These are phyloP conservation scores for Dilophus febrilis DNA, from an alignment of 2,888 invertebrate genomes.

Conservation along the genomic window DNA sequence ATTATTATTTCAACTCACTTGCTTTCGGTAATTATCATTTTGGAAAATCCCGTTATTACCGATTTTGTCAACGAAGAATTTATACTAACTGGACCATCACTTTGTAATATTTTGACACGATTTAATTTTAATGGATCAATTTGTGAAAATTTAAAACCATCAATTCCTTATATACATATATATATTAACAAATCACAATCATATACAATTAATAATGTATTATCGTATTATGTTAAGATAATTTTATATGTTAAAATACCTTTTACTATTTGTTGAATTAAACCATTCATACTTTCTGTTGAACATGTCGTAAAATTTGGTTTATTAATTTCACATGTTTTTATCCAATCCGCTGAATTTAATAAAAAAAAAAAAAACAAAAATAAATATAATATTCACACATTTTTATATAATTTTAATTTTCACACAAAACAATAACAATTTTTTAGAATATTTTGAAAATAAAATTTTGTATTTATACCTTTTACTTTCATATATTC, in stretches of 20 bases:
- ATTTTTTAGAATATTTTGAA: too few species aligned
- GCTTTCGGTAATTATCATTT: slow-evolving; percentile 42
- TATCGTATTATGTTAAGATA: too few species aligned
- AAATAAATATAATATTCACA: too few species aligned
- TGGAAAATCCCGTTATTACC: slow-evolving; percentile 43
- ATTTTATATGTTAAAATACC: too few species aligned
- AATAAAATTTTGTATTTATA: too few species aligned
- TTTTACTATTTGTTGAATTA: slow-evolving; percentile 38
- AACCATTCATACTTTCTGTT: slow-evolving; percentile 42
- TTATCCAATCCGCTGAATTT: slow-evolving; percentile 47
- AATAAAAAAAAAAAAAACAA: too few species aligned
- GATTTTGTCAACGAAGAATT: slow-evolving; percentile 51
- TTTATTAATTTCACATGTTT: slow-evolving; percentile 44
- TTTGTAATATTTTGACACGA: slow-evolving; percentile 47
- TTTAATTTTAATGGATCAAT: slow-evolving; percentile 48
- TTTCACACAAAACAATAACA: too few species aligned
- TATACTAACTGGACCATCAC: slow-evolving; percentile 48
- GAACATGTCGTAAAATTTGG: slow-evolving; percentile 50
- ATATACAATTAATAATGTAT: too few species aligned
- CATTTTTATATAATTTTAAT: too few species aligned
- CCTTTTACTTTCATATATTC: background rate
- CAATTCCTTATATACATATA: slow-evolving; percentile 21
- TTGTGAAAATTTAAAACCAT: slow-evolving; percentile 30
- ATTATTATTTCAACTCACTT: slow-evolving; percentile 31
- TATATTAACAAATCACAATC: slow-evolving; percentile 10